Percentiles rank a stretch among this genome's conserved stretches.
These are phyloP conservation scores for Caenorhabditis sp. DNA, from an alignment of 2,888 invertebrate species.

Conservation along the genomic window DNA sequence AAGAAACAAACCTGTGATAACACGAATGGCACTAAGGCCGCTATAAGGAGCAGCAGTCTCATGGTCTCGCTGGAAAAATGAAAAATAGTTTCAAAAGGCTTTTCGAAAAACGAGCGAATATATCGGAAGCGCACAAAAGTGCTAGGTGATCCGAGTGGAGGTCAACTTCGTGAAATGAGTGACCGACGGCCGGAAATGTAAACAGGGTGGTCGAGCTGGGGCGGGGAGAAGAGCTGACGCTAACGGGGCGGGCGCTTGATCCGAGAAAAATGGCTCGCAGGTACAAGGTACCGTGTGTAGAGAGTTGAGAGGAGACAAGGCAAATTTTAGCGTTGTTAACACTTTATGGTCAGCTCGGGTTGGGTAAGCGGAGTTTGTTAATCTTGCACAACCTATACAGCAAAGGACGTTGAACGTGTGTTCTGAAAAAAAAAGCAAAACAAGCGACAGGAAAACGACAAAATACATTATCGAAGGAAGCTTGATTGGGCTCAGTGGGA, in stretches of 20 bases:
- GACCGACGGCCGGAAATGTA: constrained; percentile 68
- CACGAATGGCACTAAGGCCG: constrained; percentile 57
- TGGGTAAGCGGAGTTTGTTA: constrained; percentile 29
- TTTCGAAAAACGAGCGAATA: not conserved
- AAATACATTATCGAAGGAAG: not conserved
- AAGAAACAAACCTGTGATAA: constrained; percentile 67
- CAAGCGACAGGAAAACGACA: not conserved
- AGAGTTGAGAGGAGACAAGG: constrained; percentile 8
- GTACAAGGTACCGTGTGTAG: constrained; percentile 57
- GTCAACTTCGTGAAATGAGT: constrained; percentile 67
- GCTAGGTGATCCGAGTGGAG: constrained; percentile 52
- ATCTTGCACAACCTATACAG: constrained; percentile 19
- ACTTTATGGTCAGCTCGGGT: constrained; percentile 22
- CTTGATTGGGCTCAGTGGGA: not conserved
- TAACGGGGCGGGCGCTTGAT: constrained; percentile 59
- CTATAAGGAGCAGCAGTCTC: constrained; percentile 67
- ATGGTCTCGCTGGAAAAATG: constrained; percentile 51
- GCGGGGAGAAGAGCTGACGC: constrained; percentile 50
- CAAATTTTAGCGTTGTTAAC: constrained; percentile 39
- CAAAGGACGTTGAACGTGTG: constrained; percentile 16
- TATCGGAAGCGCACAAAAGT: constrained; percentile 40
- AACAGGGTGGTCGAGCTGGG: constrained; percentile 60
- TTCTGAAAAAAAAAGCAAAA: not conserved
- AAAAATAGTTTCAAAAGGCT: constrained; percentile 9
- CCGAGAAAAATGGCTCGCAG: constrained; percentile 51